Evolutionary conservation across 2,113 vertebrate species (phyloP), one percentile per base, ranked within the genome.

Genomic region (Sialia sialis): DNA sequence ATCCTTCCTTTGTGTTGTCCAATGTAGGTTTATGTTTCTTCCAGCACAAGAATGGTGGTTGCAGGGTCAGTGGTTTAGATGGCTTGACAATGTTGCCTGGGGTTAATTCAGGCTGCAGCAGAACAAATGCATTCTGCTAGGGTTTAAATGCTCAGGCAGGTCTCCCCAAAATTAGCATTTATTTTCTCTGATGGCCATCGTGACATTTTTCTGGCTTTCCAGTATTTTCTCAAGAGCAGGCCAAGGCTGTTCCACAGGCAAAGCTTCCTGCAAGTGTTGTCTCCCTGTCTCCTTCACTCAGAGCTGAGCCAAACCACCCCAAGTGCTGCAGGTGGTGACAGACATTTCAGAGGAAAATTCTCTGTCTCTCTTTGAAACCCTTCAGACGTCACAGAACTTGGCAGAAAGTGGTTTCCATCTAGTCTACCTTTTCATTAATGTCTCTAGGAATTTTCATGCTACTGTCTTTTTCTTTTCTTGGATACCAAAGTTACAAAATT

Each of bases 301-400:
- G 62, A 76, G 72, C 76, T 58, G n/a, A 92, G 94, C 84, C 89
- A 93, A 95, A 30, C 46, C 27, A 80, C 52, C 59, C 36, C 72
- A 74, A 92, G 38, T 84, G 77, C 93, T 89, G 56, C 93, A 97
- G 93, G 95, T 95, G 94, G 84, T 91, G 89, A 95, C 93, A 95
- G 95, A 89, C 15, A 4, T 89, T 87, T 94, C n/a, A 83, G 91
- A 93, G 91, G 84, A 89, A 95, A 96, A 80, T 63, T 90, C 34
- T 89, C 52, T 91, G 66, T 16, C 51, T 85, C 48, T 74, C 44
- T 73, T 76, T 5, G 4, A 66, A 96, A 93, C 59, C 17, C 13
- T 70, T 80, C 27, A 55, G 77, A 86, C 6, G 22, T 95, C 95
- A 91, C 13, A 5, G 39, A 54, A 43, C 55, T 77, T 3, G 5